Base-by-base conservation (phyloP, 2,888 invertebrate species). In the Euclidia mi region DNA sequence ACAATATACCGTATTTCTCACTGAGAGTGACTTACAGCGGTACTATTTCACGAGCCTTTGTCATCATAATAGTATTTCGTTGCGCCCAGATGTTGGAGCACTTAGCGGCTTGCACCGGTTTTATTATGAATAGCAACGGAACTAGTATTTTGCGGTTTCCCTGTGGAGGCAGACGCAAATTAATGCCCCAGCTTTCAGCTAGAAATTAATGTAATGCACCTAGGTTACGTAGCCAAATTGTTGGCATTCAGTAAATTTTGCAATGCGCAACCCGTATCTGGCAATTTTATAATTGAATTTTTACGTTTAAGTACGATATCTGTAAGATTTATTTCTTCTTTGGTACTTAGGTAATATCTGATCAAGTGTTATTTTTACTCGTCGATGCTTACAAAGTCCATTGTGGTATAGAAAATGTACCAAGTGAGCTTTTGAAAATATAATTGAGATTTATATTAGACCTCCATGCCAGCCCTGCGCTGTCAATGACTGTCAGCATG, bases 121-220 rank as follows among this genome's bases (percentile, higher is more conserved):
- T 91, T 92, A 92, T 92, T 93, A 94, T 93, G 92, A 93, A 94
- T 92, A 91, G 90, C 91, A 90, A 87, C 89, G 90, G 93, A 91
- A 92, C 92, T 91, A 92, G 91, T 92, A 92, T 92, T 94, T 92
- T 92, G 93, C 79, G 94, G 94, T 89, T 88, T 90, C 89, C 88
- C 90, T 82, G 83, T 83, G 82, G 87, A 90, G 87, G 87, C 87
- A 89, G 91, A 89, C 92, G 85, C 92, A 91, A 94, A 94, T 93
- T 92, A 93, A 93, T 92, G 91, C 86, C 87, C 84, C 82, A 81
- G 91, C 91, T 93, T 91, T 92, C 91, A 90, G 91, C 92, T 90
- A 81, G 87, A 91, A 91, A 93, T 93, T 93, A 94, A 93, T 94
- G 92, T 92, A 92, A 94, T 93, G 92, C 90, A 92, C 93, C 91